A percentile compares a stretch with the other conserved stretches of the same genome.
phyloP scores from a whole-genome alignment of 2,797 vertebrate species.

The Corythornis leucogaster region DNA sequence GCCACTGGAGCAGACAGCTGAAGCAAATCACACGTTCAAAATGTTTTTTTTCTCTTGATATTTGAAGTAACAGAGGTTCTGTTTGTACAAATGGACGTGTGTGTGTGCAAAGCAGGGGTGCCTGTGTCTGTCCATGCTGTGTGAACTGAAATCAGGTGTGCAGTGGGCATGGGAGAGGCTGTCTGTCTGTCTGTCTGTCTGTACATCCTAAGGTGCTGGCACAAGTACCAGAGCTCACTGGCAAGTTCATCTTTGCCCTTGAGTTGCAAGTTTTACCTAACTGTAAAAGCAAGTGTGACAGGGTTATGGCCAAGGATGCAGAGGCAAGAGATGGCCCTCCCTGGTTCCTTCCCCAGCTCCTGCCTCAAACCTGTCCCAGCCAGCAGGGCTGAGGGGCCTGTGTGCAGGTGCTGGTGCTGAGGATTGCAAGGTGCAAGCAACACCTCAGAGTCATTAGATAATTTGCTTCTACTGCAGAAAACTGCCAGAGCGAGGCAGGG shows the following conservation, averaged over 20 bases:
- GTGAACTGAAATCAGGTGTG: background rate
- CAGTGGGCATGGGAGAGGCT: rapidly evolving
- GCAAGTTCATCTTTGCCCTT: too few relatives aligned
- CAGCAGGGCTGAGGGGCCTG: background rate
- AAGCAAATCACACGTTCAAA: background rate
- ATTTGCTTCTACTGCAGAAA: background rate
- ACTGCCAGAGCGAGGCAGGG: background rate
- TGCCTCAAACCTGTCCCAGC: background rate
- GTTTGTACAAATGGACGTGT: background rate
- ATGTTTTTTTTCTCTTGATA: background rate
- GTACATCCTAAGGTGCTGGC: background rate
- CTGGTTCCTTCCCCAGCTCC: background rate
- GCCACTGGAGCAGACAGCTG: background rate
- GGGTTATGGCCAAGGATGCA: too few relatives aligned
- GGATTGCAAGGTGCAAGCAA: background rate
- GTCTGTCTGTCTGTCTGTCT: background rate
- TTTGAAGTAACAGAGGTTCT: background rate
- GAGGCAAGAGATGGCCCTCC: background rate
- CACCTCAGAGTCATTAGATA: background rate
- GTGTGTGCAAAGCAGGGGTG: background rate
- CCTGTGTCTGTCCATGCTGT: background rate
- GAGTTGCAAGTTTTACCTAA: too few relatives aligned
- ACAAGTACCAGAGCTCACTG: background rate
- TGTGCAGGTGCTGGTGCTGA: background rate
- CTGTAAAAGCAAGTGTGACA: too few relatives aligned